Base-by-base conservation (phyloP, 2,888 invertebrate genomes). In the Taenaris catops region DNA sequence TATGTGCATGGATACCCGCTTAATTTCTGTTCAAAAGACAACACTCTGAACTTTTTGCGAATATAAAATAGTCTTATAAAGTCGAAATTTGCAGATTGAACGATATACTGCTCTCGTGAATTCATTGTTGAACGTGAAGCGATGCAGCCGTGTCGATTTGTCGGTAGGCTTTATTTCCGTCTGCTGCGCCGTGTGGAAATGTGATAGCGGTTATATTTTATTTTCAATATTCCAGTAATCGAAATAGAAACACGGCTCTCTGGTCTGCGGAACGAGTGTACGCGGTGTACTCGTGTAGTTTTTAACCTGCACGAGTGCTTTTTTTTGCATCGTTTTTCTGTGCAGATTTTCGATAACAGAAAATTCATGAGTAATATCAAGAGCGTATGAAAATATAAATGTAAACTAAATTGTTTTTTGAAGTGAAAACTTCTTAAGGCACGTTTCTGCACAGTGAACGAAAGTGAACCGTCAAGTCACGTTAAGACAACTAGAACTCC, bases 91-190 rank as follows among this genome's bases (percentile, higher is more conserved):
- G n/a, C n/a, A n/a, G n/a, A 25, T 7, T 18, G 8, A 23, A 5
- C 24, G 24, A 32, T 31, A 35, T 32, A 28, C 1, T 7, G 26
- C 23, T 38, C 27, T 18, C n/a, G 14, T 21, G 34, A 26, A 38
- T 38, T 38, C 41, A 34, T 42, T 38, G 38, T 42, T 31, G 26
- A 29, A 25, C 34, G 41, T 41, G 38, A 35, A 42, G 31, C 38
- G 38, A 34, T 11, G 41, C 29, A 27, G 49, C 47, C 44, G 45
- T 52, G 60, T 60, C 60, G 64, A 63, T 65, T 61, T 63, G 68
- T 66, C 64, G 69, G 62, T 71, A 63, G 63, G 72, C 68, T 80
- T 79, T 78, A 84, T 83, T 81, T 83, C 80, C 81, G 79, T 62
- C 63, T 65, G 80, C 79, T 80, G 70, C 67, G 25, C 32, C 32